These are phyloP conservation scores for Trichoplax adhaerens DNA, from an alignment of 37 sponge, comb jelly and placozoan species.

Conservation along the genomic window DNA sequence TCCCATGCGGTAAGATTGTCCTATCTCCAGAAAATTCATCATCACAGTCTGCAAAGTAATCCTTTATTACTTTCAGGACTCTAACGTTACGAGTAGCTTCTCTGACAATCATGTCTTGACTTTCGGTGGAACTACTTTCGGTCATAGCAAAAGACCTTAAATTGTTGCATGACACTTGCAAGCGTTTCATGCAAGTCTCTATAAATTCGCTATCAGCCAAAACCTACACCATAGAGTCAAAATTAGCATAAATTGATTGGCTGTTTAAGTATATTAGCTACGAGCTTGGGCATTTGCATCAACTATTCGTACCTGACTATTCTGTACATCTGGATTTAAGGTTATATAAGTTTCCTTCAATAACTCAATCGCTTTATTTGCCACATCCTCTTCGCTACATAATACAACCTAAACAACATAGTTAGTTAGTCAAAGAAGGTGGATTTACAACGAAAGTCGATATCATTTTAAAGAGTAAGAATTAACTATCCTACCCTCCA, in stretches of 20 bases:
- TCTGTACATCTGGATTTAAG: conserved; percentile 46
- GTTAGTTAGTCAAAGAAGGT: not conserved
- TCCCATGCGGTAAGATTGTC: conserved; percentile 70
- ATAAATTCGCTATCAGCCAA: too few species aligned
- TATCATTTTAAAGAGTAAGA: not conserved
- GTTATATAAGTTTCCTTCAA: conserved; percentile 75
- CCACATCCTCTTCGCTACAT: conserved; percentile 44
- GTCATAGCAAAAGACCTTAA: too few species aligned
- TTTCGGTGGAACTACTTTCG: too few species aligned
- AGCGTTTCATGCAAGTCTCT: too few species aligned
- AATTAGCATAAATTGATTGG: too few species aligned
- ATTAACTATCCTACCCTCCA: conserved; percentile 31
- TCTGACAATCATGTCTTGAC: too few species aligned
- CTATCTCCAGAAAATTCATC: conserved; percentile 63
- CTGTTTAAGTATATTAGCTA: too few species aligned
- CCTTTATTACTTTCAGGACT: conserved; percentile 60
- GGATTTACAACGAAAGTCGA: not conserved
- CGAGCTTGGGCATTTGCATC: too few species aligned
- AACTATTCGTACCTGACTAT: conserved; percentile 34
- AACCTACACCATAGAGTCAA: too few species aligned
- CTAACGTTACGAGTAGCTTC: conserved; percentile 23
- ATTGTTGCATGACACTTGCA: too few species aligned
- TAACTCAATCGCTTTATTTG: conserved; percentile 67
- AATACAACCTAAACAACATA: conserved; percentile 30
- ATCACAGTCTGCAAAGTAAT: conserved; percentile 65